A percentile compares a stretch with the other conserved stretches of the same genome.
phyloP scores from a whole-genome alignment of 2,797 vertebrate species.

The Urocyon cinereoargenteus region DNA sequence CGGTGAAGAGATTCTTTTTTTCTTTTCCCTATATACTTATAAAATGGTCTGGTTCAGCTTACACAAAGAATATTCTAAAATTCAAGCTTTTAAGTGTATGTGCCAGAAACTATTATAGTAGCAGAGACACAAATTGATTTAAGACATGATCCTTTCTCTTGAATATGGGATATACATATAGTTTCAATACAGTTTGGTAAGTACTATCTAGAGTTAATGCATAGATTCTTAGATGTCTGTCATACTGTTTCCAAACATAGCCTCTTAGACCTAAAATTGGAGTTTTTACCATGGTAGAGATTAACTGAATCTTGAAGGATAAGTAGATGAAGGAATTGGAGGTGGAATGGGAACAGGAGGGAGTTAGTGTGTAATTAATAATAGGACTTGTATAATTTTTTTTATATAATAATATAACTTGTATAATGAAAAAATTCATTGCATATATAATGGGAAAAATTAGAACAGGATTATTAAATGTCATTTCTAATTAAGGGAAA shows the following conservation, averaged over 20 bases:
- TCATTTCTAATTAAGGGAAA: conserved; percentile 56
- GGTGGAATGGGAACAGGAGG: background rate
- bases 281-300: background rate
- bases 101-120: background rate
- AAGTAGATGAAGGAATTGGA: conserved; percentile 40
- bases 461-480: conserved; percentile 35
- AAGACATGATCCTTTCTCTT: background rate
- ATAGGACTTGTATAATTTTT: conserved; percentile 38
- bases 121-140: background rate
- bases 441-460: conserved; percentile 33
- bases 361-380: conserved; percentile 7
- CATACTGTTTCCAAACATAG: background rate
- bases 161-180: background rate
- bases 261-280: background rate
- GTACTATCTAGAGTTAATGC: background rate
- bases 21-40: background rate
- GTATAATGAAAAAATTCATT: conserved; percentile 46
- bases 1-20: conserved; percentile 5
- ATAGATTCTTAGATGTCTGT: background rate
- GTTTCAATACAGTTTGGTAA: background rate
- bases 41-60: background rate
- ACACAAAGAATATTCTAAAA: background rate
- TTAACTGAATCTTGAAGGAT: conserved; percentile 44
- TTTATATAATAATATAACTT: conserved; percentile 32
- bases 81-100: background rate